A percentile compares a stretch with the other conserved stretches of the same genome.
Evolutionary conservation across 2,888 invertebrate species (phyloP).

Genomic region (Dynastes grantii): DNA sequence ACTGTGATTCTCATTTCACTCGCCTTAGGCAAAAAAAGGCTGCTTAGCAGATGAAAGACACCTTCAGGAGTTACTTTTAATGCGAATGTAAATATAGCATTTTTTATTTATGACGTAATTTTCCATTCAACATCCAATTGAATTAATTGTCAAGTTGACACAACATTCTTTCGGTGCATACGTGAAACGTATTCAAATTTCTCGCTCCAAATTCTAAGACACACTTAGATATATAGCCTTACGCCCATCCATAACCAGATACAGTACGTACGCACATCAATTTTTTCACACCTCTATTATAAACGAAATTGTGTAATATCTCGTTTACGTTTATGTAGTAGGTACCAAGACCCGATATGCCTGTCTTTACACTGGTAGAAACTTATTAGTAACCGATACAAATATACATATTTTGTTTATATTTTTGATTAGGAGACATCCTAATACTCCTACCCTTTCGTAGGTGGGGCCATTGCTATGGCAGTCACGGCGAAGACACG

Average conservation of each 20-base stretch:
- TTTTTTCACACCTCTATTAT: constrained; percentile 27
- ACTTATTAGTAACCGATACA: constrained; percentile 28
- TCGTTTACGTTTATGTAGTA: neutral
- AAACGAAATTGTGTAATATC: constrained; percentile 28
- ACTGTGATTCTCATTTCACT: too few species aligned
- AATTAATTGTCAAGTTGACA: too few species aligned
- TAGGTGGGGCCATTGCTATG: constrained; percentile 51
- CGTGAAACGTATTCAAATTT: constrained; percentile 12
- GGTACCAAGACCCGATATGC: neutral
- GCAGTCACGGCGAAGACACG: constrained; percentile 57
- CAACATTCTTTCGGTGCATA: too few species aligned
- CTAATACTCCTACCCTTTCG: constrained; percentile 48
- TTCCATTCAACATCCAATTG: too few species aligned
- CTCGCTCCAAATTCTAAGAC: constrained; percentile 18
- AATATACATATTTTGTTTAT: constrained; percentile 49
- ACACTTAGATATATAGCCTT: neutral
- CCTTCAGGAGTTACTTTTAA: too few species aligned
- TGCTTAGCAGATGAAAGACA: too few species aligned
- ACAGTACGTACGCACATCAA: constrained; percentile 8
- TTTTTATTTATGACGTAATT: too few species aligned
- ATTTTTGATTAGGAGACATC: constrained; percentile 50
- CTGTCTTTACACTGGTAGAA: constrained; percentile 12
- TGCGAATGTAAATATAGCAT: too few species aligned
- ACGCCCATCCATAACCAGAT: constrained; percentile 4
- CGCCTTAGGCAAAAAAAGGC: too few species aligned